Percentiles rank a stretch among this genome's conserved stretches.
These are phyloP conservation scores for Myiozetetes cayanensis DNA, from an alignment of 2,113 vertebrate genomes.

Conservation along the genomic window DNA sequence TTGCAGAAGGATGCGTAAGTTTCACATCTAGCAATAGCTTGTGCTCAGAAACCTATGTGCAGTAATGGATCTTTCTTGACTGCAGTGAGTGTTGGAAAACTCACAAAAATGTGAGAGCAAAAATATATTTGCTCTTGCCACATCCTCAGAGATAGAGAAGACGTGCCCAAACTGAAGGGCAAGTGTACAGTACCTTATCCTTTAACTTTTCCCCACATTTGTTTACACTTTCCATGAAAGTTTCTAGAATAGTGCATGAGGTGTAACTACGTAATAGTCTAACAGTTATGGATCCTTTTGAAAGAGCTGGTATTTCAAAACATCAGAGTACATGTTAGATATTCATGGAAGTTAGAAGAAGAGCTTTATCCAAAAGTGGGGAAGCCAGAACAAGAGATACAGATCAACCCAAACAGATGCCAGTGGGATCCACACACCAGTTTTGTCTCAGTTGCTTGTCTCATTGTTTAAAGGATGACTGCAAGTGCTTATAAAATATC, in stretches of 20 bases:
- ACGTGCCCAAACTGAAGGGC: not conserved
- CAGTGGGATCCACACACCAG: not conserved
- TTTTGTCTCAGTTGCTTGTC: not conserved
- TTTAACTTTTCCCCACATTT: not conserved
- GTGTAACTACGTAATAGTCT: not conserved
- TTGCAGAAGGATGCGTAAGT: not conserved
- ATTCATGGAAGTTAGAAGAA: not conserved
- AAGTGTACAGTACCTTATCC: not conserved
- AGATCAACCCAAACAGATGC: not conserved
- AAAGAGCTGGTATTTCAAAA: not conserved
- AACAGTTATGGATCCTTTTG: not conserved
- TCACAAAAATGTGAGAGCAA: not conserved
- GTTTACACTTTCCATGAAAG: not conserved
- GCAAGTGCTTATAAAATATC: not conserved
- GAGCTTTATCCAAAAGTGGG: not conserved
- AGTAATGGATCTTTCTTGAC: not conserved
- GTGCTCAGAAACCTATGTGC: not conserved
- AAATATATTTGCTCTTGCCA: not conserved
- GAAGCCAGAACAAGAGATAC: not conserved
- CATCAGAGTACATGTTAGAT: rapidly evolving
- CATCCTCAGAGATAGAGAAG: not conserved
- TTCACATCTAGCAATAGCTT: not conserved
- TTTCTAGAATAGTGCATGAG: not conserved
- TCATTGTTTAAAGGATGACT: not conserved
- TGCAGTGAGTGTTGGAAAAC: not conserved